Evolutionary conservation across 2,113 vertebrate genomes (phyloP).

Genomic region (Bombycilla garrulus): DNA sequence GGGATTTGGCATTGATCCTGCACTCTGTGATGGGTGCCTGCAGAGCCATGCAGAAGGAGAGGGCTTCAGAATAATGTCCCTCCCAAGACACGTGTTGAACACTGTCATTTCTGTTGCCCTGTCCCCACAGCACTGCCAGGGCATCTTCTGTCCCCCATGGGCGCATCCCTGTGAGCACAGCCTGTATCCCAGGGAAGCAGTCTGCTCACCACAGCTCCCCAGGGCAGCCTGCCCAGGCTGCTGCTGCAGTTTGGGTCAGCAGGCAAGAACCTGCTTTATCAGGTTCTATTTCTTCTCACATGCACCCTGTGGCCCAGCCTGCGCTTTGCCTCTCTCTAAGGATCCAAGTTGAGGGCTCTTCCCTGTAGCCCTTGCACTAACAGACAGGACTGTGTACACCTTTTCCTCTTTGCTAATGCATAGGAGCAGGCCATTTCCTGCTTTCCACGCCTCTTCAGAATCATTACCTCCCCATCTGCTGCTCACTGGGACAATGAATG

Average conservation of each 20-base stretch:
- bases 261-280: neutral
- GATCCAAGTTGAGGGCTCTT: neutral
- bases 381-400: neutral
- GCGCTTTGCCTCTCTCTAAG: neutral
- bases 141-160: neutral
- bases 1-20: neutral
- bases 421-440: neutral
- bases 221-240: neutral
- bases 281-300: neutral
- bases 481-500: neutral
- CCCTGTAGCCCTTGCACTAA: neutral
- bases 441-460: neutral
- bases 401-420: neutral
- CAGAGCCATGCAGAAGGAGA: neutral
- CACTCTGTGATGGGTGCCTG: neutral
- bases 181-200: accelerated
- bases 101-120: neutral
- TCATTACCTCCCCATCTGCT: neutral
- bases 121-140: neutral
- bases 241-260: neutral
- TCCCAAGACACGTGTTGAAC: neutral
- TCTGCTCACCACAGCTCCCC: neutral
- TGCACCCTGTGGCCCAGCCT: neutral
- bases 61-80: neutral
- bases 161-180: neutral